Evolutionary conservation across 2,888 invertebrate genomes (phyloP).

Genomic region (Hofmannophila pseudospretella): DNA sequence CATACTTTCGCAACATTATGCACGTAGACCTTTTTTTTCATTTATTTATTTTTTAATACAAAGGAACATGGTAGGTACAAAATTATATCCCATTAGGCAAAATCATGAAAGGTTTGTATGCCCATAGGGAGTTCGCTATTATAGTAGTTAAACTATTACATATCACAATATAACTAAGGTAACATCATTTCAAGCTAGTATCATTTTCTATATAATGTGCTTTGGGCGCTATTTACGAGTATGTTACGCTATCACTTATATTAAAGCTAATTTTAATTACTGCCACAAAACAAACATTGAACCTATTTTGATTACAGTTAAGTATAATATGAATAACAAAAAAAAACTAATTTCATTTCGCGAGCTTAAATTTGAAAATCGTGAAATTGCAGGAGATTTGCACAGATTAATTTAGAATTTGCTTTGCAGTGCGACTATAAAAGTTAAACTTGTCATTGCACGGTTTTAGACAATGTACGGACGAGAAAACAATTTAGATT

Average conservation of each 20-base stretch:
- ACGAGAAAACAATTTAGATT: constrained; percentile 3
- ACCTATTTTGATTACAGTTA: not conserved
- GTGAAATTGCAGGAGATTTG: constrained; percentile 9
- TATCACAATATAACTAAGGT: too few relatives aligned
- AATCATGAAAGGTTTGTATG: too few relatives aligned
- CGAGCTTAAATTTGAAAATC: constrained; percentile 1
- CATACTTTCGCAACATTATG: too few relatives aligned
- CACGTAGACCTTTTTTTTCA: too few relatives aligned
- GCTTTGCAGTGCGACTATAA: constrained; percentile 13
- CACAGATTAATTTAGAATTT: constrained; percentile 23
- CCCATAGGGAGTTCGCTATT: too few relatives aligned
- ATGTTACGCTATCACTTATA: not conserved
- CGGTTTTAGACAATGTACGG: not conserved
- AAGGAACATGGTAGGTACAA: too few relatives aligned
- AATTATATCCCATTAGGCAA: too few relatives aligned
- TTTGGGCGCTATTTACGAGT: too few relatives aligned
- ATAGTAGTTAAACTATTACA: too few relatives aligned
- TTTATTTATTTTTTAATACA: too few relatives aligned
- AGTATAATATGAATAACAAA: not conserved
- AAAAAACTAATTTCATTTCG: constrained; percentile 2
- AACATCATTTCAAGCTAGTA: too few relatives aligned
- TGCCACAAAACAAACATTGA: not conserved
- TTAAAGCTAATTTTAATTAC: not conserved
- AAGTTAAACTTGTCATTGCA: constrained; percentile 13
- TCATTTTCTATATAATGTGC: too few relatives aligned